Evolutionary conservation across 2,888 invertebrate genomes (phyloP).

Genomic region (Perdita meconis): DNA sequence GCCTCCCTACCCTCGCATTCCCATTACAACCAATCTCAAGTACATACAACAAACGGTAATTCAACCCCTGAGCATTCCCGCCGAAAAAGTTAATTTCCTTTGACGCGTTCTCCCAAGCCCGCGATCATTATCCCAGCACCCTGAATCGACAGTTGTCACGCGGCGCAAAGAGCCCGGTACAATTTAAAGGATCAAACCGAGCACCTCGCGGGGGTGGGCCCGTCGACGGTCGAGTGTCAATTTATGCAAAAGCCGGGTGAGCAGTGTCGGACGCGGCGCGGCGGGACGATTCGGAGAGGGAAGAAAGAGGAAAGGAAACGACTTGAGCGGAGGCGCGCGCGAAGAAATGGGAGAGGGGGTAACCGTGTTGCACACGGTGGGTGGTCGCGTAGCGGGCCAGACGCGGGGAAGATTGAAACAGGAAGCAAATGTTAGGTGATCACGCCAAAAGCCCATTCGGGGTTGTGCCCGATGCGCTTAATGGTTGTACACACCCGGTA

Average conservation of each 20-base stretch:
- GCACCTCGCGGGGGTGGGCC: background rate
- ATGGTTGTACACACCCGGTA: slow-evolving; percentile 70
- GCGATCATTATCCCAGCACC: too few species aligned
- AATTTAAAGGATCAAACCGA: too few species aligned
- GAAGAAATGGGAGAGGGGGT: slow-evolving; percentile 23
- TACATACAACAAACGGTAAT: too few species aligned
- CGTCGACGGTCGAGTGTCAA: slow-evolving; percentile 43
- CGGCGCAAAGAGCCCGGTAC: too few species aligned
- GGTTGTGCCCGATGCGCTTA: slow-evolving; percentile 71
- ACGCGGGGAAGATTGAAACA: slow-evolving; percentile 41
- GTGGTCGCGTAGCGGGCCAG: slow-evolving; percentile 19
- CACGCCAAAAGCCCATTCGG: slow-evolving; percentile 69
- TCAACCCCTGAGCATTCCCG: too few species aligned
- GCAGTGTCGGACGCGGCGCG: slow-evolving; percentile 46
- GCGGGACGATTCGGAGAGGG: slow-evolving; percentile 25
- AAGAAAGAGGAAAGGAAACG: slow-evolving; percentile 45
- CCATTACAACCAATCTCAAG: too few species aligned
- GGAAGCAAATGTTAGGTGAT: slow-evolving; percentile 67
- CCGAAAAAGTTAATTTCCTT: too few species aligned
- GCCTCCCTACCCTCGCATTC: too few species aligned
- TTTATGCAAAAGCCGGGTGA: slow-evolving; percentile 57
- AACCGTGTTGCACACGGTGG: slow-evolving; percentile 40
- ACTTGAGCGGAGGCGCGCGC: slow-evolving; percentile 24
- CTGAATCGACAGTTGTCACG: too few species aligned
- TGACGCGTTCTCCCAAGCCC: too few species aligned